Conservation (phyloP, 2,113 vertebrate genomes). For the Pyrgilauda ruficollis region DNA sequence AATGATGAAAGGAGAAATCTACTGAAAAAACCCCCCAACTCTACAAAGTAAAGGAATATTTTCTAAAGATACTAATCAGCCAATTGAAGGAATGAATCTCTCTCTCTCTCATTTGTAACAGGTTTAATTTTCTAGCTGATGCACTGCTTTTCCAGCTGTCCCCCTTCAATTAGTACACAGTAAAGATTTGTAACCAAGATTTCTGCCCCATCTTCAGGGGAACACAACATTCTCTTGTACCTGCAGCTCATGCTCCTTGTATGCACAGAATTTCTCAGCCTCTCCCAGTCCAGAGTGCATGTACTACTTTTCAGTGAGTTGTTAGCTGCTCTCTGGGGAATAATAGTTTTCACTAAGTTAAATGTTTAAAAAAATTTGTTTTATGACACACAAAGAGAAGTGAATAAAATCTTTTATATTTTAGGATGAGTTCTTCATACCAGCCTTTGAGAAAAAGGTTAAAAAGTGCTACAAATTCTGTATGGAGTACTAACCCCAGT, state of each 20-base stretch:
- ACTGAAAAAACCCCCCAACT: neutral
- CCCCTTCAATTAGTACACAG: neutral
- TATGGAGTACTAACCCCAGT: neutral
- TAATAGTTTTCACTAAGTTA: neutral
- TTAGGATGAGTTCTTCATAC: neutral
- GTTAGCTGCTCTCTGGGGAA: neutral
- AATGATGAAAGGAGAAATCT: neutral
- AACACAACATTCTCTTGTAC: neutral
- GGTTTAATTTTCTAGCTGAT: neutral
- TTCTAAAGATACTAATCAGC: neutral
- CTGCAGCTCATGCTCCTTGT: neutral
- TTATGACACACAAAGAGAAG: neutral
- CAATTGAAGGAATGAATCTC: neutral
- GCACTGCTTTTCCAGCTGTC: neutral
- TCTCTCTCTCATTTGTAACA: neutral
- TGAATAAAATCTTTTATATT: neutral
- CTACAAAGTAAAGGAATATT: neutral
- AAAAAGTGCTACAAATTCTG: neutral
- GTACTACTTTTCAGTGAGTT: neutral
- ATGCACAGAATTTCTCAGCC: neutral
- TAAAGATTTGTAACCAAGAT: neutral
- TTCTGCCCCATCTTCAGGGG: neutral
- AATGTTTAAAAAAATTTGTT: neutral
- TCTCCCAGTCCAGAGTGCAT: neutral
- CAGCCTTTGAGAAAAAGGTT: neutral